Percentiles rank a stretch among this genome's conserved stretches.
Evolutionary conservation across 2,888 invertebrate genomes (phyloP).

Genomic region (Alloscopus bannaensis): DNA sequence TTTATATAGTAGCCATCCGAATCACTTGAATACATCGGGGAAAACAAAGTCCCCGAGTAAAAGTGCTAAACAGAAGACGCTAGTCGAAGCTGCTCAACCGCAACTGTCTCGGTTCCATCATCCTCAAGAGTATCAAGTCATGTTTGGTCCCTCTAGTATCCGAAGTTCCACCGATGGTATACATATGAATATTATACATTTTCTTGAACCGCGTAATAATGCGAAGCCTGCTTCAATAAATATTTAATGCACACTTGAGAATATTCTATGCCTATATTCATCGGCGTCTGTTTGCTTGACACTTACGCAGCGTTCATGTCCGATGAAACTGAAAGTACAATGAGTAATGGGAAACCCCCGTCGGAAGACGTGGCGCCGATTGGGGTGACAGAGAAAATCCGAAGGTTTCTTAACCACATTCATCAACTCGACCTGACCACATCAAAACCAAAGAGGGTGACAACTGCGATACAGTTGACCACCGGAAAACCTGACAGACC

Average conservation of each 20-base stretch:
- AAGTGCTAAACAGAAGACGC: constrained; percentile 3
- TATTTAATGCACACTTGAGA: constrained; percentile 18
- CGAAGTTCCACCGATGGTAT: constrained; percentile 70
- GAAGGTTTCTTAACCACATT: constrained; percentile 63
- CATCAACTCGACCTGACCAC: constrained; percentile 55
- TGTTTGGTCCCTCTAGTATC: constrained; percentile 68
- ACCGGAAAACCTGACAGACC: constrained; percentile 2
- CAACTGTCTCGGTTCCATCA: not conserved
- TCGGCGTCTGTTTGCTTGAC: not conserved
- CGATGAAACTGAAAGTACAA: constrained; percentile 56
- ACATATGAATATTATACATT: too few species aligned
- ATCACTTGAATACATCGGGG: constrained; percentile 44
- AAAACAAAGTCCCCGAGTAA: not conserved
- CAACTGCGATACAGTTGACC: constrained; percentile 24
- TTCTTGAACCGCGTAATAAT: not conserved
- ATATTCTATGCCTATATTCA: not conserved
- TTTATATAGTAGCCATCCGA: constrained; percentile 48
- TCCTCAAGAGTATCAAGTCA: constrained; percentile 65
- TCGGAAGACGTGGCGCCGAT: constrained; percentile 54
- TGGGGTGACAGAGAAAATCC: constrained; percentile 68
- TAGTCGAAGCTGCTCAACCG: not conserved
- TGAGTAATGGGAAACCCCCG: constrained; percentile 59
- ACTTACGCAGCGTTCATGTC: constrained; percentile 54
- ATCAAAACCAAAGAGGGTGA: constrained; percentile 46
- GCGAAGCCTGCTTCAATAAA: too few species aligned